These are phyloP conservation scores for Pluvialis apricaria DNA, from an alignment of 2,113 vertebrate species.

Conservation along the genomic window DNA sequence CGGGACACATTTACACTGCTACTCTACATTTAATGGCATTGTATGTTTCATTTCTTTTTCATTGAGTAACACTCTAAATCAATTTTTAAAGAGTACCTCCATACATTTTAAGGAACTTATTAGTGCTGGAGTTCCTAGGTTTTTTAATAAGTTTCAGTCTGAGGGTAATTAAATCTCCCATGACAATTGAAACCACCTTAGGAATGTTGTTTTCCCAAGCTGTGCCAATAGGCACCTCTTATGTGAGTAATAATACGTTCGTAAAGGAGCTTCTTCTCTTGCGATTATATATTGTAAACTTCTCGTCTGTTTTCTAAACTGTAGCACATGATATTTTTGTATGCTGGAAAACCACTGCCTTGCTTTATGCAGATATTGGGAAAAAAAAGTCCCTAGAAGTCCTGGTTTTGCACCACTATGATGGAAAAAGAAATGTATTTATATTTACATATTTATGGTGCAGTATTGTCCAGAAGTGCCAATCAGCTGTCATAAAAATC, in stretches of 20 bases:
- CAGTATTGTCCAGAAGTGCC: background rate
- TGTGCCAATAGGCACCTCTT: background rate
- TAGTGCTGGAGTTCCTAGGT: background rate
- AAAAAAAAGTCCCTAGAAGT: background rate
- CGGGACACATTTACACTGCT: background rate
- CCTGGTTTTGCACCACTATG: background rate
- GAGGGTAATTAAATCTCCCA: background rate
- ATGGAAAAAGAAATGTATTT: background rate
- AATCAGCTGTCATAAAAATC: background rate
- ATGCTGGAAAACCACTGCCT: background rate
- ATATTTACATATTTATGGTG: background rate
- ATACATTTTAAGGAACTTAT: background rate
- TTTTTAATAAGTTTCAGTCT: background rate
- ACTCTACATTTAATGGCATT: background rate
- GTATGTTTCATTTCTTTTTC: background rate
- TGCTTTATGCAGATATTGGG: background rate
- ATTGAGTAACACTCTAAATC: background rate
- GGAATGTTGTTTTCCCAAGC: background rate
- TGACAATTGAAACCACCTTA: background rate
- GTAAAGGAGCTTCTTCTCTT: background rate
- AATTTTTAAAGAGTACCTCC: background rate
- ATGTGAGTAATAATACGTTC: background rate
- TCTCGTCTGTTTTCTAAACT: background rate
- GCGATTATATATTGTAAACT: background rate
- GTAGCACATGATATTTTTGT: background rate